These are phyloP conservation scores for Oncorhynchus gorbuscha DNA, from an alignment of 2,113 vertebrate genomes.

Conservation along the genomic window DNA sequence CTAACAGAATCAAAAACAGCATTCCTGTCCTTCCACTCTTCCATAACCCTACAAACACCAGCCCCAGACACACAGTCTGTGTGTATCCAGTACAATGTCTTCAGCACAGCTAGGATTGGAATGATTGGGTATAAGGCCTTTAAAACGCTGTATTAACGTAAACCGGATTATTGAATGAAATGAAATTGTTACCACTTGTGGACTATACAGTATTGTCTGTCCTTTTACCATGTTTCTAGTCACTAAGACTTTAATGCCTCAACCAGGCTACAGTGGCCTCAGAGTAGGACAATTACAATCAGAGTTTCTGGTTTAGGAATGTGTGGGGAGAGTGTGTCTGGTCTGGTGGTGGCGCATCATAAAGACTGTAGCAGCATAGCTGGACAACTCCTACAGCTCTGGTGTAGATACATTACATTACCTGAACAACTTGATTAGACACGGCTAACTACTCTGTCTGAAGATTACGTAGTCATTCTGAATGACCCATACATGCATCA, in stretches of 20 bases:
- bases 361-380: no score
- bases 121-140: neutral
- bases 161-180: conserved; percentile 19
- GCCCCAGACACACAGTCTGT: conserved; percentile 1
- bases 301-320: conserved; percentile 27
- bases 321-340: neutral
- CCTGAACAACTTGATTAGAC: no score
- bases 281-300: conserved; percentile 34
- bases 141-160: conserved; percentile 1
- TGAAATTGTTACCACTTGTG: conserved; percentile 46
- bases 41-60: conserved; percentile 4
- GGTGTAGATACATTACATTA: no score
- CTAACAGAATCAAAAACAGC: conserved; percentile 11
- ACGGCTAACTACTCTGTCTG: no score
- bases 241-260: neutral
- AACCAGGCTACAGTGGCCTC: neutral
- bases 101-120: neutral
- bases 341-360: no score
- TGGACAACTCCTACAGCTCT: no score
- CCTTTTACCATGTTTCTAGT: neutral
- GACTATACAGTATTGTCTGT: neutral
- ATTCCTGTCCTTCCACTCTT: conserved; percentile 2
- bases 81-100: neutral
- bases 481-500: no score
- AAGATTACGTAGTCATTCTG: no score